Evolutionary conservation across 1,140 invertebrate species (phyloP).

Genomic region (Mycetomoellerius zeteki): DNA sequence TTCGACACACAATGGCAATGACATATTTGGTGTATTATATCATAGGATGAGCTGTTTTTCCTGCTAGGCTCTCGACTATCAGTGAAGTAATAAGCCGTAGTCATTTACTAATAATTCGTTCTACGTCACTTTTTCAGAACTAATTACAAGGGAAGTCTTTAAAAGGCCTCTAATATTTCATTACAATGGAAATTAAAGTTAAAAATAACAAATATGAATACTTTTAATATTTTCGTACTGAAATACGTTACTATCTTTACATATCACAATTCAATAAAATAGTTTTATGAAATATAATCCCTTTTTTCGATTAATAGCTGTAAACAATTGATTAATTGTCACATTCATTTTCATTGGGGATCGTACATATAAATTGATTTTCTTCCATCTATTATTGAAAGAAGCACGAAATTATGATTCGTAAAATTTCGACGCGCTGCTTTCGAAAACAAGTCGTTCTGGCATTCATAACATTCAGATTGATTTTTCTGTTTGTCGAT

Average conservation of each 20-base stretch:
- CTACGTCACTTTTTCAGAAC: neutral
- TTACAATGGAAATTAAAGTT: neutral
- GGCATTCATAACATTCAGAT: neutral
- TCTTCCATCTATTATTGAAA: neutral
- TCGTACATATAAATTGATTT: neutral
- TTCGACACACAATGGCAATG: slow-evolving; percentile 43
- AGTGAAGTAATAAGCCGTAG: neutral
- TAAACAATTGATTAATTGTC: too few relatives aligned
- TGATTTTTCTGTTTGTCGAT: slow-evolving; percentile 4
- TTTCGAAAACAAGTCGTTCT: slow-evolving; percentile 17
- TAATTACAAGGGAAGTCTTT: neutral
- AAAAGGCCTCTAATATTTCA: neutral
- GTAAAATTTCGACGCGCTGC: neutral
- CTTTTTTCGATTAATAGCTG: neutral
- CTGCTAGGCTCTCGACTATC: neutral
- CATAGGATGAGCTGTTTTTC: slow-evolving; percentile 14
- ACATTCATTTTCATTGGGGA: neutral
- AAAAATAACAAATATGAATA: neutral
- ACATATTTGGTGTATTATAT: slow-evolving; percentile 52
- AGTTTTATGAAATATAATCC: neutral
- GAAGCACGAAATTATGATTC: neutral
- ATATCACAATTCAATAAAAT: neutral
- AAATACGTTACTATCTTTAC: neutral
- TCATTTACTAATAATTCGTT: neutral
- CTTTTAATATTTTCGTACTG: too few relatives aligned